Evolutionary conservation across 92 coral and sea anemone genomes (phyloP), one percentile per base, ranked within the genome.

Genomic region (Phenganax stokvisi): DNA sequence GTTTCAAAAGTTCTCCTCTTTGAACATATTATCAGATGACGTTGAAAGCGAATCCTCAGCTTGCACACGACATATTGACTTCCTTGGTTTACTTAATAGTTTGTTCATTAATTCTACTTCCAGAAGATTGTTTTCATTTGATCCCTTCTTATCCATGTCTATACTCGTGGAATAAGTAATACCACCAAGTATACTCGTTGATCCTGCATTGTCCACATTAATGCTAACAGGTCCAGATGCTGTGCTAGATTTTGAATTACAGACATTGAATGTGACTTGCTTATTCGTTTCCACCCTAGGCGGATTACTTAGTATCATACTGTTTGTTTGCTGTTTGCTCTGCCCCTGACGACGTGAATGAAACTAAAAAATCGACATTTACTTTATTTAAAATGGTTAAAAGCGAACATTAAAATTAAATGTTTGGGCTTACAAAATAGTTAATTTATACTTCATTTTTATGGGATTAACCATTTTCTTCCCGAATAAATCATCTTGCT

Each of bases 1-100:
- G 25, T 37, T 37, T 37, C 47, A 37, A 37, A 37, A 37, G 47
- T 2, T 37, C n/a, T 76, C 81, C 44, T 76, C 81, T 52, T 76
- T 31, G 25, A 76, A 76, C 81, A 76, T 76, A 44, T 76, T 76
- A 0, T 55, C 81, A 54, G 81, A 76, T 1, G 81, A 76, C 11
- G 81, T 76, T 2, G 81, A 76, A 25, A 76, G 70, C 54, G 81
- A 76, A 15, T 76, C 81, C 31, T 29, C 56, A 8, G 81, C 53
- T 12, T 58, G 81, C 58, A 76, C 44, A 13, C 81, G 58, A 44
- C 81, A 76, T 15, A 76, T 76, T 15, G 81, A 76, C 25, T 76
- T 76, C 13, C 81, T 76, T 51, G 81, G 56, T 9, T 20, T 31
- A 59, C 25, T 76, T n/a, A 30, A 12, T 12, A 76, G 20, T 29